Conservation (phyloP, 2,797 vertebrate species). For the Sciurus carolinensis region DNA sequence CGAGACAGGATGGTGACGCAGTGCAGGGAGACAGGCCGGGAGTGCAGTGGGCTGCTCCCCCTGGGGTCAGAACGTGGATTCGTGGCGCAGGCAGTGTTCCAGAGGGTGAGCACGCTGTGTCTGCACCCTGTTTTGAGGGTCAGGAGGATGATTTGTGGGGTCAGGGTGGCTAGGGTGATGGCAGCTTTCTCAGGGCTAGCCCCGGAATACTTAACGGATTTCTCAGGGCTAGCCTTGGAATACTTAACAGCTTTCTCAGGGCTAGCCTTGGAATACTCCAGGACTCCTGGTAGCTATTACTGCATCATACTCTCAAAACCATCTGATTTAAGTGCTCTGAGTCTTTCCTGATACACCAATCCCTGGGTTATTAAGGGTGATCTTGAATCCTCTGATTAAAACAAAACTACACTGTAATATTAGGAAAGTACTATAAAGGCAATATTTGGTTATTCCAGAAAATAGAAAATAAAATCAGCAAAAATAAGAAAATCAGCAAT, state of each 20-base stretch:
- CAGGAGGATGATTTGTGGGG: neutral
- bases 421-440: neutral
- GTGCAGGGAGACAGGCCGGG: too few relatives aligned
- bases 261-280: too few relatives aligned
- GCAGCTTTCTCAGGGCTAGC: neutral
- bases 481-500: neutral
- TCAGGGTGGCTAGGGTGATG: fast-evolving
- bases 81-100: neutral
- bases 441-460: neutral
- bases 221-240: too few relatives aligned
- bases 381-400: neutral
- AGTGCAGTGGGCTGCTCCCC: neutral
- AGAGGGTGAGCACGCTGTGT: fast-evolving
- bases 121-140: fast-evolving
- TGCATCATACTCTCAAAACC: too few relatives aligned
- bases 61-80: neutral
- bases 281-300: neutral
- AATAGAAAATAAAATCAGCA: neutral
- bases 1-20: neutral
- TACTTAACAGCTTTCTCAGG: too few relatives aligned
- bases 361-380: fast-evolving
- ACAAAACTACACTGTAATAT: neutral
- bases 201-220: fast-evolving
- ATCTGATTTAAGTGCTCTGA: neutral
- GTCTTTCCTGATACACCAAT: fast-evolving